These are phyloP conservation scores for Colossoma macropomum DNA, from an alignment of 2,113 vertebrate genomes.

Conservation along the genomic window DNA sequence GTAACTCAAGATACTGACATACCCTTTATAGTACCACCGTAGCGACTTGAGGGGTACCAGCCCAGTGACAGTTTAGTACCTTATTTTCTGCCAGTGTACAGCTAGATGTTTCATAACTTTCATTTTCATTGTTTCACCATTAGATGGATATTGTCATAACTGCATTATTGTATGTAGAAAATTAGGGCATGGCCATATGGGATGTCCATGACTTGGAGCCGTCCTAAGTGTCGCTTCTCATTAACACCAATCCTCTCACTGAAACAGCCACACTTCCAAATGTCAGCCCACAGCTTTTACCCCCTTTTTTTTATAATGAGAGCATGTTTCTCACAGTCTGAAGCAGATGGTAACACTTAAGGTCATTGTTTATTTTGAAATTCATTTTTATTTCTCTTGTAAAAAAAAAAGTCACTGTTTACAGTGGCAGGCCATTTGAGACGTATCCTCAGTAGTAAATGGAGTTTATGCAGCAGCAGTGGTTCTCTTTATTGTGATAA, in stretches of 20 bases:
- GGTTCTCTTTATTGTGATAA: constrained; percentile 23
- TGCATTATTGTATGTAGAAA: not conserved
- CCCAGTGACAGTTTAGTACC: too few relatives aligned
- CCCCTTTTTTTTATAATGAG: not conserved
- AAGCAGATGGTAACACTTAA: not conserved
- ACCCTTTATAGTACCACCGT: too few relatives aligned
- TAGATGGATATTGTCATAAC: not conserved
- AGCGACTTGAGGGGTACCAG: too few relatives aligned
- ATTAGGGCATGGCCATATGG: not conserved
- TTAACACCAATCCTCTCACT: not conserved
- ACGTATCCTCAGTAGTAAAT: constrained; percentile 6
- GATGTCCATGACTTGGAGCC: not conserved
- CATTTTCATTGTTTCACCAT: too few relatives aligned
- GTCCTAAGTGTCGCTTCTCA: not conserved
- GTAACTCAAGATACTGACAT: too few relatives aligned
- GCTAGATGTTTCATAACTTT: too few relatives aligned
- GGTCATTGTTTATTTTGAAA: constrained; percentile 8
- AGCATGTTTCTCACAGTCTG: not conserved
- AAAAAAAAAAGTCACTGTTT: not conserved
- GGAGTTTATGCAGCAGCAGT: constrained; percentile 18
- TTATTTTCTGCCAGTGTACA: too few relatives aligned
- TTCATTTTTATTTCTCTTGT: not conserved
- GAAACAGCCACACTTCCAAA: not conserved
- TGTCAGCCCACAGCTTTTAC: not conserved
- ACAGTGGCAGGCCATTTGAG: not conserved